Evolutionary conservation across 2,113 vertebrate genomes (phyloP).

Genomic region (Telmatochromis brachygnathus): DNA sequence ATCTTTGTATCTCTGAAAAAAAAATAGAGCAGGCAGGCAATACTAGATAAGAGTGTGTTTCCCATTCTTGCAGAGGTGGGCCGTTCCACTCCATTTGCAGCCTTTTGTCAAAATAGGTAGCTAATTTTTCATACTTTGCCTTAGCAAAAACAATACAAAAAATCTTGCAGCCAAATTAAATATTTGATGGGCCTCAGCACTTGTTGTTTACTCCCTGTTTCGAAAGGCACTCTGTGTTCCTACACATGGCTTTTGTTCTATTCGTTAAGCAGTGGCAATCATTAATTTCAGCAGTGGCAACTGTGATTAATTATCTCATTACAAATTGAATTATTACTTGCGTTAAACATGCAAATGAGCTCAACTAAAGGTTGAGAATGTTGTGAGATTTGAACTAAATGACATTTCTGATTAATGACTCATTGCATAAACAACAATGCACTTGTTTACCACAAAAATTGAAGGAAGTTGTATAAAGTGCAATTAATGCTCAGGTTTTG

Average conservation of each 20-base stretch:
- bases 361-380: conserved; percentile 35
- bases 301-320: conserved; percentile 67
- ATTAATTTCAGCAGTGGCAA: conserved; percentile 49
- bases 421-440: conserved; percentile 4
- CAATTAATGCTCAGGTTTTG: not conserved
- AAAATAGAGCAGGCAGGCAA: conserved; percentile 25
- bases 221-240: not conserved
- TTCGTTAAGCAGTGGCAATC: conserved; percentile 42
- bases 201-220: conserved; percentile 1
- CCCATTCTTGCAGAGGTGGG: not conserved
- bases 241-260: not conserved
- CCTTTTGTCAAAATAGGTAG: conserved; percentile 28
- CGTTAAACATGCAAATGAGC: conserved; percentile 56
- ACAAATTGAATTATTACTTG: conserved; percentile 53
- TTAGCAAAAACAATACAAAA: not conserved
- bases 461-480: not conserved
- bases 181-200: conserved; percentile 8
- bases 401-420: conserved; percentile 47
- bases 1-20: conserved; percentile 17
- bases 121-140: conserved; percentile 50
- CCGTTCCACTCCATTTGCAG: conserved; percentile 32
- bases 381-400: conserved; percentile 36
- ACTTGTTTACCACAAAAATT: conserved; percentile 26
- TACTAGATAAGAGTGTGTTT: conserved; percentile 35
- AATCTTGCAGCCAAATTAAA: conserved; percentile 9